Evolutionary conservation across 2,888 invertebrate genomes (phyloP), one percentile per base, ranked within the genome.

Genomic region (Polydrusus pterygomalis): DNA sequence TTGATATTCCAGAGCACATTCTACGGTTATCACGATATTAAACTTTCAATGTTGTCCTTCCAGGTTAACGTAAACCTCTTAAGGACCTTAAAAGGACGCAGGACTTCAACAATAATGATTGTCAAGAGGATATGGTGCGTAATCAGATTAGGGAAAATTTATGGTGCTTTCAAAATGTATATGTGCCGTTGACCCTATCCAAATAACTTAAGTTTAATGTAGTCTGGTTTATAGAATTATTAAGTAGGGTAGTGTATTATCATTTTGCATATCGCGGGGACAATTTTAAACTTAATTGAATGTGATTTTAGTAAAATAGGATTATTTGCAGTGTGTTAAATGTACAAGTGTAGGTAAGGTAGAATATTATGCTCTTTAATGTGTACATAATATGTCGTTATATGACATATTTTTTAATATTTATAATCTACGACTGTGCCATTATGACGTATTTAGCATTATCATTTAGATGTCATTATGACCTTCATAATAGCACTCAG

Each of bases 21-120:
- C 67, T 45, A 34, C 40, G 38, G 65, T 72, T 74, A 74, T 74
- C 74, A 69, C 62, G 45, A 69, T 63, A 74, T 74, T 74, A 74
- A 74, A 74, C 38, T 74, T 74, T 69, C 74, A 62, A 69, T 74
- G 68, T 74, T 68, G 74, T 69, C 74, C 62, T 71, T 58, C 20
- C 71, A 71, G 75, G 75, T 75, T 75, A 75, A 68, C 71, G 65
- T 71, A 75, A 75, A 75, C 75, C 75, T 75, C 75, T 75, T 75
- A 75, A 58, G 62, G 71, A 45, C 62, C 75, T 71, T 75, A 68
- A 75, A 75, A 75, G 75, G 71, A 71, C 71, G 67, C 71, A 67
- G 71, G 71, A 68, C 75, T 62, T 75, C 75, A 62, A 62, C 62
- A 38, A 67, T 69, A 75, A 71, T 75, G 71, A 75, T 75, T 60